phyloP scores from a whole-genome alignment of 2,113 vertebrate genomes.

The Anoura caudifer region DNA sequence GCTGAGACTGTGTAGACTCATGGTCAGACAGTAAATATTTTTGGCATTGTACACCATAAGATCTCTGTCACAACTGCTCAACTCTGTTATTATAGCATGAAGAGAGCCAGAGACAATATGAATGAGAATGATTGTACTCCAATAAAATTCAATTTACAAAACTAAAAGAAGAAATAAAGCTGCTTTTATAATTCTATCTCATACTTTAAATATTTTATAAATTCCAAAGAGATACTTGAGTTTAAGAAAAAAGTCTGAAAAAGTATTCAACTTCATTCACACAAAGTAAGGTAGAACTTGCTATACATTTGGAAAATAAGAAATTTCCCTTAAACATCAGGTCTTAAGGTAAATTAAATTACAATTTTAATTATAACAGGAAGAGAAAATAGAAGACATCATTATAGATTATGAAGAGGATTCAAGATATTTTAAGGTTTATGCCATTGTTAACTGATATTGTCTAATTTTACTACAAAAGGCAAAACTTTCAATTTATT shows the following conservation, averaged over 20 bases:
- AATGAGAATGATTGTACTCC: not conserved
- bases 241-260: constrained; percentile 20
- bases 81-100: not conserved
- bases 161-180: not conserved
- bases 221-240: not conserved
- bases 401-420: constrained; percentile 56
- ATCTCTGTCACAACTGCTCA: not conserved
- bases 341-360: constrained; percentile 66
- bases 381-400: constrained; percentile 44
- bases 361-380: constrained; percentile 65
- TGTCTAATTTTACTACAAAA: constrained; percentile 39
- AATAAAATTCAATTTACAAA: not conserved
- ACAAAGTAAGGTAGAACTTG: constrained; percentile 38
- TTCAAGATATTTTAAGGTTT: constrained; percentile 50
- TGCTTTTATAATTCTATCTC: not conserved
- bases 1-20: not conserved
- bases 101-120: not conserved
- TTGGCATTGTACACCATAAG: not conserved
- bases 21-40: not conserved
- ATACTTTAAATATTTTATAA: not conserved
- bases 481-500: constrained; percentile 24
- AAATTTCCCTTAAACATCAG: constrained; percentile 65
- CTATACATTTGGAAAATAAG: constrained; percentile 62
- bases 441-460: not conserved
- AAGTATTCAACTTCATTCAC: constrained; percentile 31